Conservation (phyloP, 2,888 invertebrate genomes). For the Eristalis arbustorum region DNA sequence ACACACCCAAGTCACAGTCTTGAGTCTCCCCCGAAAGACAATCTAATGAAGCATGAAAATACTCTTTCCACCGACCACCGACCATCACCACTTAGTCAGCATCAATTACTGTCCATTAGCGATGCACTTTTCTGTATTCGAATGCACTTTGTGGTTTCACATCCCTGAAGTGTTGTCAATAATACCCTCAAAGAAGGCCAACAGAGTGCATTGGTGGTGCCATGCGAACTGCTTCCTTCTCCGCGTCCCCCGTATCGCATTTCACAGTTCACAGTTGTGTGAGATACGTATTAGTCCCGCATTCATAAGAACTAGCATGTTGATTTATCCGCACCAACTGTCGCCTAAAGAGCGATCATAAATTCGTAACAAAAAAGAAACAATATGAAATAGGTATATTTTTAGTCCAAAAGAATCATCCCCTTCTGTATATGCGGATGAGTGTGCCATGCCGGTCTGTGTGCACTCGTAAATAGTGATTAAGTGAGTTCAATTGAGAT, state of each 20-base stretch:
- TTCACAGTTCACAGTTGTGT: conserved; percentile 1
- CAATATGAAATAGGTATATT: conserved; percentile 22
- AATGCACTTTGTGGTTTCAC: conserved; percentile 65
- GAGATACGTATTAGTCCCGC: neutral
- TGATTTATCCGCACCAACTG: conserved; percentile 62
- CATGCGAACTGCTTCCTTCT: conserved; percentile 19
- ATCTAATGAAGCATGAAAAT: conserved; percentile 46
- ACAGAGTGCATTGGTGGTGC: conserved; percentile 1
- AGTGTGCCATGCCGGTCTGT: neutral
- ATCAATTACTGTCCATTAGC: conserved; percentile 68
- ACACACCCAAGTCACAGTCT: neutral
- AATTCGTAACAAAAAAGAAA: conserved; percentile 27
- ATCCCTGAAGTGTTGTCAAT: conserved; percentile 55
- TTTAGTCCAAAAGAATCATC: conserved; percentile 15
- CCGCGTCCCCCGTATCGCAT: conserved; percentile 2
- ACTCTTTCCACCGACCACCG: conserved; percentile 9
- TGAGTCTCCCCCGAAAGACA: neutral
- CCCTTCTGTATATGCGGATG: neutral
- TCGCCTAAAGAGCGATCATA: conserved; percentile 53
- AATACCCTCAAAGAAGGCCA: conserved; percentile 31
- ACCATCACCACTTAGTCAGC: conserved; percentile 42
- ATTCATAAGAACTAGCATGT: neutral
- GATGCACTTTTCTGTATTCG: conserved; percentile 57
- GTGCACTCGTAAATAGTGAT: conserved; percentile 32
- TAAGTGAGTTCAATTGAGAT: conserved; percentile 51